Base-by-base conservation (phyloP, 2,888 invertebrate species). In the Parnassius apollo region DNA sequence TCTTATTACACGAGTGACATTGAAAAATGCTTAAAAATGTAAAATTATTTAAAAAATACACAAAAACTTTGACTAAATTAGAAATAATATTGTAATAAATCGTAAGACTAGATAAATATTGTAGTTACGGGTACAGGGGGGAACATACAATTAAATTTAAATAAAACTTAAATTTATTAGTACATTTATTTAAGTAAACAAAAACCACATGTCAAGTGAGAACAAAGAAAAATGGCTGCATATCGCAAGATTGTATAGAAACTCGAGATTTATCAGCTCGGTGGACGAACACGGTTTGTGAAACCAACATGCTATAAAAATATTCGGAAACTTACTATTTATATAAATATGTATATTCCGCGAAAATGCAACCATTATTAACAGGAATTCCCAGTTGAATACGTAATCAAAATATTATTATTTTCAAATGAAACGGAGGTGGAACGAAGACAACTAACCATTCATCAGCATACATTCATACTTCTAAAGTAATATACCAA, bases 151-250 rank as follows among this genome's bases (percentile, higher is more conserved):
- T 81, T 73, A 71, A 83, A 83, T 85, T 85, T 81, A 88, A 88
- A 88, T 86, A 88, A 88, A 87, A 86, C 86, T 87, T 88, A 85
- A 72, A 78, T 76, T 81, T 77, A 83, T 80, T 77, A 83, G 82
- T 84, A 87, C 76, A 83, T 89, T 89, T 90, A 88, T 90, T 86
- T 74, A 76, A 76, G 70, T 80, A 79, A 88, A 84, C 81, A 84
- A 81, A 82, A 80, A 81, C 81, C 83, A 86, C 71, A 80, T 75
- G 79, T 82, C 82, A 77, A 76, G 73, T 75, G 70, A 66, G 71
- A 74, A 75, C 69, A 73, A 66, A 55, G 64, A 55, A 61, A 65
- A 65, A 65, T 66, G 62, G 72, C 66, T 58, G 68, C 66, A 68
- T 62, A 67, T 60, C 63, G 66, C 50, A 68, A 57, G 51, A 49